Evolutionary conservation across 2,888 invertebrate species (phyloP), one percentile per base, ranked within the genome.

Genomic region (Yponomeuta evonymella): DNA sequence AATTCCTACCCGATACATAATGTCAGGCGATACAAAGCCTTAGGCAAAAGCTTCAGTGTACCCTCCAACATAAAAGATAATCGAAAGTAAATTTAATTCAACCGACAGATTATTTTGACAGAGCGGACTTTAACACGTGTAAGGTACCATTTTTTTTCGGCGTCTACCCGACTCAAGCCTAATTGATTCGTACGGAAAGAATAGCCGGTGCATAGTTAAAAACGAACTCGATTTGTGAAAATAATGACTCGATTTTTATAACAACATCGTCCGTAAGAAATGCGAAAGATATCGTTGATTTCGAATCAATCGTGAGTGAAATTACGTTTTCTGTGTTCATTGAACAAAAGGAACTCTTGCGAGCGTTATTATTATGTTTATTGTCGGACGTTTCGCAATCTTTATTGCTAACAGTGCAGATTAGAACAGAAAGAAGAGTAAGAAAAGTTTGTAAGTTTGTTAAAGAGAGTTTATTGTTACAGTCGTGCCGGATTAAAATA

Each of bases 71-170:
- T 89, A 87, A 83, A 82, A 69, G 80, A 85, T 85, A 85, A 89
- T 85, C 84, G 88, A 91, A 90, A 90, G 90, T 87, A 85, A 90
- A 90, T 89, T 89, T 85, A 88, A 88, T 86, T 87, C 85, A 79
- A 79, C 75, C 77, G 76, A 73, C 76, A 84, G 82, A 86, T 87
- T 81, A 82, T 79, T 84, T 84, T 82, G 83, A 84, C 83, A 82
- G 79, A 82, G 79, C 73, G 74, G 8, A 8, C n/a, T 68, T 51
- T 84, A 84, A 82, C 83, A 83, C 81, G 77, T 81, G 82, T 80
- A 79, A 77, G 75, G 74, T 75, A 76, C 74, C 62, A 70, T 70
- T 77, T 75, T 76, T 76, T 74, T 74, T 43, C 9, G 2, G 43
- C 43, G 43, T 8, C 43, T 6, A 43, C 43, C 43, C 1, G 75